phyloP scores from a whole-genome alignment of 2,888 invertebrate genomes.

The Hypomecis punctinalis region DNA sequence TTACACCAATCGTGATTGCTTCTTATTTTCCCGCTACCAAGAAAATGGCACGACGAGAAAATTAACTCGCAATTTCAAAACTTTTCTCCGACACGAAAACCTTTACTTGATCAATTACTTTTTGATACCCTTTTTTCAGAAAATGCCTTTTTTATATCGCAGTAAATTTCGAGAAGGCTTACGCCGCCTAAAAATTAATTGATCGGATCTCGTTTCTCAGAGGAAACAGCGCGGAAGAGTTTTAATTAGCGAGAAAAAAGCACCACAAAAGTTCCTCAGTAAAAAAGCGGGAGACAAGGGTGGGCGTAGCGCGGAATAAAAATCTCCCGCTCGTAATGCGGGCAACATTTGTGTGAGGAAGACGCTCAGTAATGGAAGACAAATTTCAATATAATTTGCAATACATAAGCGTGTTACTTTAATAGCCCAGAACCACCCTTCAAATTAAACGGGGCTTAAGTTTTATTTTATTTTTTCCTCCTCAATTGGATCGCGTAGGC shows the following conservation, averaged over 20 bases:
- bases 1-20: slow-evolving; percentile 55
- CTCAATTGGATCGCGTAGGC: slow-evolving; percentile 72
- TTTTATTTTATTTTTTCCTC: slow-evolving; percentile 84
- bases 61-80: slow-evolving; percentile 48
- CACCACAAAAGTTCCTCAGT: slow-evolving; percentile 81
- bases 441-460: slow-evolving; percentile 86
- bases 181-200: slow-evolving; percentile 83
- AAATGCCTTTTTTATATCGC: slow-evolving; percentile 75
- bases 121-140: slow-evolving; percentile 72
- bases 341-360: slow-evolving; percentile 85
- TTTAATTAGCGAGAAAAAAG: slow-evolving; percentile 84
- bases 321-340: slow-evolving; percentile 83
- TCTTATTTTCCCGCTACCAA: slow-evolving; percentile 53
- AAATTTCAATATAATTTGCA: slow-evolving; percentile 86
- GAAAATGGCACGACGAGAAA: slow-evolving; percentile 52
- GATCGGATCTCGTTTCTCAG: slow-evolving; percentile 83
- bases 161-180: slow-evolving; percentile 81
- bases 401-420: slow-evolving; percentile 86
- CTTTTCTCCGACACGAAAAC: slow-evolving; percentile 50
- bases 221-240: slow-evolving; percentile 85
- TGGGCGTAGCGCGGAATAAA: slow-evolving; percentile 81
- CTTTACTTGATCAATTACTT: slow-evolving; percentile 76
- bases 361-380: slow-evolving; percentile 85
- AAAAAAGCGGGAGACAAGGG: slow-evolving; percentile 83
- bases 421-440: slow-evolving; percentile 86